A percentile compares a stretch with the other conserved stretches of the same genome.
Conservation (phyloP, 2,113 vertebrate species). For the Chaenogobius annularis region DNA sequence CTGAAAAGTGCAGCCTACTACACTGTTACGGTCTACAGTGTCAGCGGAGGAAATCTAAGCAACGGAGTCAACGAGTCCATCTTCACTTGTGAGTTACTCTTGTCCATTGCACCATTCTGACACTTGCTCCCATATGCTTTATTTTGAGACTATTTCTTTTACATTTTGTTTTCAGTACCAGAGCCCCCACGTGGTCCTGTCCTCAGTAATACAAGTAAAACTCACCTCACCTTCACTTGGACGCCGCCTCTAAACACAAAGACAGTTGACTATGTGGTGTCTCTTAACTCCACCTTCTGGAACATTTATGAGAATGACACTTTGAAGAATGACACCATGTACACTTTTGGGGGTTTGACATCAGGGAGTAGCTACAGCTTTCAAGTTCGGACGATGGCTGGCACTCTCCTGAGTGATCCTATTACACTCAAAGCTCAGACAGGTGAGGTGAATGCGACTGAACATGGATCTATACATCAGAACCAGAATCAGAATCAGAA, state of each 20-base stretch:
- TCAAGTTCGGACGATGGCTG: not conserved
- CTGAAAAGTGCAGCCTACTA: constrained; percentile 31
- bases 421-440: fast-evolving
- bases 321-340: fast-evolving
- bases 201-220: fast-evolving
- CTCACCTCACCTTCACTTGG: constrained; percentile 35
- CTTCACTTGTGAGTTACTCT: constrained; percentile 61
- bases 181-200: fast-evolving
- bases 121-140: not conserved
- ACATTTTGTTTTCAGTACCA: constrained; percentile 36
- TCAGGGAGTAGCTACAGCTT: constrained; percentile 30
- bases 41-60: fast-evolving
- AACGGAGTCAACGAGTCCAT: fast-evolving
- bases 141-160: not conserved
- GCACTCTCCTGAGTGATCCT: fast-evolving
- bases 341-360: fast-evolving
- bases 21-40: constrained; percentile 16
- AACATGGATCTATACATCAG: too few relatives aligned
- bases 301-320: fast-evolving
- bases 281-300: not conserved
- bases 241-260: fast-evolving
- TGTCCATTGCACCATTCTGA: not conserved
- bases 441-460: constrained; percentile 56
- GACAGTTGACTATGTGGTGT: fast-evolving
- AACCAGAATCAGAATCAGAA: too few relatives aligned